These are phyloP conservation scores for Aythya baeri DNA, from an alignment of 2,113 vertebrate genomes.

Conservation along the genomic window DNA sequence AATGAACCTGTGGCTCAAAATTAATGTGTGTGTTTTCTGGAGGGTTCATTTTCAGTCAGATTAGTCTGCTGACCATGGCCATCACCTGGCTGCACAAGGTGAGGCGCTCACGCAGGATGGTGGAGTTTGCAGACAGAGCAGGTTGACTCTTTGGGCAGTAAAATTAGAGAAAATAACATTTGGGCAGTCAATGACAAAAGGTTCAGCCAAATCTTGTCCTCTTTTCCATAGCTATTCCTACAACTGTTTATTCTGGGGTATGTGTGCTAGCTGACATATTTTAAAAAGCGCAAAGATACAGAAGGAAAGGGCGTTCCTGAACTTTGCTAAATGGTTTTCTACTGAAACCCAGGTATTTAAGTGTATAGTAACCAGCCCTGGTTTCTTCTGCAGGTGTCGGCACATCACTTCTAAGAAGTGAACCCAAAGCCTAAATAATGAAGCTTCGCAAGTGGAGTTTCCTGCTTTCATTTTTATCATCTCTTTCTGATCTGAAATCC, in stretches of 20 bases:
- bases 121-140: background rate
- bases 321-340: background rate
- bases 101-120: background rate
- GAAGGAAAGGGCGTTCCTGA: background rate
- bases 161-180: background rate
- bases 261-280: background rate
- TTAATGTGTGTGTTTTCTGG: background rate
- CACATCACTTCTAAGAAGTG: background rate
- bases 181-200: background rate
- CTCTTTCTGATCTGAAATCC: background rate
- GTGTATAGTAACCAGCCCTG: background rate
- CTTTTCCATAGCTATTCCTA: background rate
- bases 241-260: rapidly evolving
- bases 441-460: background rate
- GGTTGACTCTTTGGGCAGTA: background rate
- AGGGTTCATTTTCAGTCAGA: background rate
- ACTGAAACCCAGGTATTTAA: rapidly evolving
- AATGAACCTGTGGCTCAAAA: background rate
- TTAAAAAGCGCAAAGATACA: background rate
- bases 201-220: background rate
- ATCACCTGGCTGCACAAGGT: background rate
- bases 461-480: background rate
- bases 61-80: background rate
- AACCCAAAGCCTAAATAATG: background rate
- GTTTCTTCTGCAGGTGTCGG: background rate